Evolutionary conservation across 2,797 vertebrate genomes (phyloP), one percentile per base, ranked within the genome.

Genomic region (Syngnathus rostellatus): DNA sequence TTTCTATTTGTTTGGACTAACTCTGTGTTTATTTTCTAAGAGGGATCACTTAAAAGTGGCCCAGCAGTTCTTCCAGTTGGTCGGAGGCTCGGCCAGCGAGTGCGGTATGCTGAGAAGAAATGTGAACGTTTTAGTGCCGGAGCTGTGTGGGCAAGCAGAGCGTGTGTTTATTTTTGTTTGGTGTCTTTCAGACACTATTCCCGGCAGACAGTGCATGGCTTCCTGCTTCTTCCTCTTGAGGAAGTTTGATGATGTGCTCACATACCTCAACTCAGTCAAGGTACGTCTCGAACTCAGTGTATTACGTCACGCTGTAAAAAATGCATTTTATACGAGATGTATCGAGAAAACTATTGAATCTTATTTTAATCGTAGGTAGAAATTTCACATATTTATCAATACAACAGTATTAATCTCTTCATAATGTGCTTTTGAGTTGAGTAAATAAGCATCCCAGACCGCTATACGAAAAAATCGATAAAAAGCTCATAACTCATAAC

Each of bases 251-350:
- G 96, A 98, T 70, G 97, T 98, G 67, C 92, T 99, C 72, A 93
- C 96, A 75, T 99, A 99, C 89, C 94, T 99, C 72, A 95, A 97
- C 88, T 98, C 96, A 23, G 92, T 99, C 85, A 99, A 99, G 95
- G 97, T 98, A 73, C 79, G 90, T 89, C 70, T 54, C 62, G 39
- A 53, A 67, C 54, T 53, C 8, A 14, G 21, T 62, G 23, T 41
- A 25, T 25, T 16, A 62, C 21, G 37, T 19, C 64, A 62, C 6
- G 16, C 39, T 6, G 31, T 53, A 45, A 55, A 48, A 46, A 55
- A 17, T 19, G 8, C 19, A 39, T 59, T 39, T 59, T 3, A 9
- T 59, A 31, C 31, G 31, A 31, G 31, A 25, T 25, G 25, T 25
- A 25, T 25, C 25, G 25, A 25, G 25, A 25, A 25, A 25, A 25